Conservation (phyloP, 2,888 invertebrate species). For the Sarcophaga subvicina region DNA sequence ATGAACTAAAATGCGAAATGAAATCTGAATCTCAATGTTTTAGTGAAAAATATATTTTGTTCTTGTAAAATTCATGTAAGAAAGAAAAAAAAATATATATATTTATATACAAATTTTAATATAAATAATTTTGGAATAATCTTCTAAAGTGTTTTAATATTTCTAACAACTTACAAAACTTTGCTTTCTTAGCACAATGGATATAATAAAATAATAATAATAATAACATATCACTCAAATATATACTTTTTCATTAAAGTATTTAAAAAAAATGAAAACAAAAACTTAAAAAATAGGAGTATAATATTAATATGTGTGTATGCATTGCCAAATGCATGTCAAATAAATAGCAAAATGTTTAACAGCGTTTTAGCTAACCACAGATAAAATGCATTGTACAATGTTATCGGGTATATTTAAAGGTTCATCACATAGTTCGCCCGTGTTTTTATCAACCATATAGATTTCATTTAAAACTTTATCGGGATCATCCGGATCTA, state of each 20-base stretch:
- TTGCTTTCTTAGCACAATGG: too few species aligned
- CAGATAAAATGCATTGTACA: constrained; percentile 79
- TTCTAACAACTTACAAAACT: too few species aligned
- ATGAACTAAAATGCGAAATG: too few species aligned
- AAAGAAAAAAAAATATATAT: too few species aligned
- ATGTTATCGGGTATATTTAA: constrained; percentile 80
- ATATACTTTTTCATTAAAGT: constrained; percentile 20
- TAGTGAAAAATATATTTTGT: too few species aligned
- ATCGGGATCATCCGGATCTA: constrained; percentile 76
- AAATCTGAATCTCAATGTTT: too few species aligned
- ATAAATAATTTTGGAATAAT: too few species aligned
- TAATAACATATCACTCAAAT: background rate
- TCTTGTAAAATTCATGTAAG: too few species aligned
- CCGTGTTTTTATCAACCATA: constrained; percentile 78
- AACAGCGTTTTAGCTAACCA: constrained; percentile 73
- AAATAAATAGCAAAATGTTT: background rate
- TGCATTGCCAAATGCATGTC: background rate
- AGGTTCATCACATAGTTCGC: constrained; percentile 79
- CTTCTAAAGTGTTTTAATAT: too few species aligned
- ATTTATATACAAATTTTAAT: too few species aligned
- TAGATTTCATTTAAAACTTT: constrained; percentile 80
- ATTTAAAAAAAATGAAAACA: background rate
- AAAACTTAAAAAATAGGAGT: background rate
- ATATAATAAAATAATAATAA: background rate
- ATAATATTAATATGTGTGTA: background rate